Evolutionary conservation across 2,888 invertebrate genomes (phyloP), one percentile per base, ranked within the genome.

Genomic region (Tiphia femorata): DNA sequence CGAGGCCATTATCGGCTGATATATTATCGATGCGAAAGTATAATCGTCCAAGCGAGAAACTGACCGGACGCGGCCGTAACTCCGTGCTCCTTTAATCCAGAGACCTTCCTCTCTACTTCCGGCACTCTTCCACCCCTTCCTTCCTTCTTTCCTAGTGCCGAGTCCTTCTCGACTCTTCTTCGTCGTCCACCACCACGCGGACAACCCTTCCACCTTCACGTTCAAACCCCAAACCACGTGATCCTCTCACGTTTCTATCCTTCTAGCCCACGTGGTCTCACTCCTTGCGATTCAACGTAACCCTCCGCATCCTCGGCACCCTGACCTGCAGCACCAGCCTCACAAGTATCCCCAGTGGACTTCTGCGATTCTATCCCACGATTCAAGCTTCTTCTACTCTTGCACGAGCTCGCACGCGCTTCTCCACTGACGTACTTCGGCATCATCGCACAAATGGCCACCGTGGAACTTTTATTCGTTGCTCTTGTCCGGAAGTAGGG

Each of bases 21-120:
- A 76, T 79, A 80, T 81, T 80, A 79, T 75, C 77, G 72, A 72
- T 69, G 70, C 69, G 72, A 76, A 76, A 73, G 75, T 75, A 76
- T 79, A 80, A 79, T 76, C 77, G 76, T 49, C 56, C 62, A 52
- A 66, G 56, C 58, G 51, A 51, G 47, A 66, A 69, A 65, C 64
- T 65, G 58, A 60, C 62, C 62, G 53, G 47, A 42, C 49, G 48
- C 42, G 49, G 47, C 38, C 19, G 53, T 60, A 60, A 54, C 49
- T 23, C 12, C 49, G 58, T 55, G 53, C 62, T 59, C 53, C 62
- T 67, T 72, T 69, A 71, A 66, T 72, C 64, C 60, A 35, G 35
- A 37, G n/a, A 16, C 41, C 14, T 14, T 49, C 42, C 47, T 48
- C 37, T 42, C 27, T 49, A 42, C 35, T 49, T 33, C 33, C 33